Evolutionary conservation across 2,797 vertebrate species (phyloP).

Genomic region (Apogon talboti): DNA sequence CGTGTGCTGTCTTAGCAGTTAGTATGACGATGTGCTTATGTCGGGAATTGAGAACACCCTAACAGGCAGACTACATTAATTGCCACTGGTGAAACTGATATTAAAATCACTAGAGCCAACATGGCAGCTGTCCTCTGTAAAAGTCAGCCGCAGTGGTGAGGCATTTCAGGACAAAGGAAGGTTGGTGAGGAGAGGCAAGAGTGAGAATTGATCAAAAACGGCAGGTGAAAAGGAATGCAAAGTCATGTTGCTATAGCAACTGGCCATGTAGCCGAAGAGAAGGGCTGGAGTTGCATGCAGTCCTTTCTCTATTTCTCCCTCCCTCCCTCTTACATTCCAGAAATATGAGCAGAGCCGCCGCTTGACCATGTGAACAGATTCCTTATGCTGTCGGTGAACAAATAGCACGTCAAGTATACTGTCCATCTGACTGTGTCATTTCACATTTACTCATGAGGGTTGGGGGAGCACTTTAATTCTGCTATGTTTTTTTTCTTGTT

Average conservation of each 20-base stretch:
- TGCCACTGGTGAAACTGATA: constrained; percentile 21
- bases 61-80: constrained; percentile 25
- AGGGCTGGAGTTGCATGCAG: constrained; percentile 65
- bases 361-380: constrained; percentile 68
- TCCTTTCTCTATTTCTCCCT: constrained; percentile 47
- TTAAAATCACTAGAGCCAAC: constrained; percentile 8
- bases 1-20: constrained; percentile 12
- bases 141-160: constrained; percentile 54
- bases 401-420: constrained; percentile 54
- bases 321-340: constrained; percentile 24
- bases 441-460: constrained; percentile 37
- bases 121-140: constrained; percentile 30
- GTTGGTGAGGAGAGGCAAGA: constrained; percentile 58
- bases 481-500: constrained; percentile 31
- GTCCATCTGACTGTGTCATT: constrained; percentile 61
- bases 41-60: constrained; percentile 1
- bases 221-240: constrained; percentile 82
- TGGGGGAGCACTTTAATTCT: constrained; percentile 49
- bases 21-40: constrained; percentile 5
- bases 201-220: constrained; percentile 78
- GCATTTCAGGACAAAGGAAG: constrained; percentile 71
- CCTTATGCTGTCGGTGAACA: constrained; percentile 61
- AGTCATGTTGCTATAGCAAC: constrained; percentile 84
- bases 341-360: constrained; percentile 46
- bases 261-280: constrained; percentile 71